These are phyloP conservation scores for Falco columbarius DNA, from an alignment of 2,797 vertebrate genomes.

Conservation along the genomic window DNA sequence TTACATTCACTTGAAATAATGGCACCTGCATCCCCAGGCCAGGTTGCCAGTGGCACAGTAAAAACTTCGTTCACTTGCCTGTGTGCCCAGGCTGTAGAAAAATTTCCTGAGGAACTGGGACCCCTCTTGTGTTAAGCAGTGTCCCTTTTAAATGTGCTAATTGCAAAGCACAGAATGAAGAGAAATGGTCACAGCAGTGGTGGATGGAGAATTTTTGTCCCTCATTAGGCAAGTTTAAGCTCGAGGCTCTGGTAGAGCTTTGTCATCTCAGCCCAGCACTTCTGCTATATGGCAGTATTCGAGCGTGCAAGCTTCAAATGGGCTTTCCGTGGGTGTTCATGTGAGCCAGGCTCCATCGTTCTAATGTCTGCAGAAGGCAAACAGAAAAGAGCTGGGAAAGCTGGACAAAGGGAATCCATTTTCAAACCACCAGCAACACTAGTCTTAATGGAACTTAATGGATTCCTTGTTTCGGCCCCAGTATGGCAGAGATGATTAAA, in stretches of 20 bases:
- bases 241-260: conserved; percentile 35
- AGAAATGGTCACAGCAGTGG: conserved; percentile 55
- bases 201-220: conserved; percentile 56
- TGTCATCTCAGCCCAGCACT: conserved; percentile 38
- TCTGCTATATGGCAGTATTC: not conserved
- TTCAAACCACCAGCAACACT: not conserved
- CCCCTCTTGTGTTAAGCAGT: not conserved
- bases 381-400: not conserved
- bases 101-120: not conserved
- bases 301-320: not conserved
- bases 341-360: not conserved
- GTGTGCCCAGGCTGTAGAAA: not conserved
- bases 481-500: not conserved
- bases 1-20: conserved; percentile 19
- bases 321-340: not conserved
- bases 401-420: not conserved
- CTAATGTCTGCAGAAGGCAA: not conserved
- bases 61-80: conserved; percentile 7
- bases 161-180: conserved; percentile 40
- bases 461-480: not conserved
- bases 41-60: not conserved
- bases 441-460: not conserved
- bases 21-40: not conserved
- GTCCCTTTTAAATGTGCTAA: conserved; percentile 35
- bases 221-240: conserved; percentile 55